phyloP scores from a whole-genome alignment of 2,888 invertebrate species.

The Tricholauxania praeusta region DNA sequence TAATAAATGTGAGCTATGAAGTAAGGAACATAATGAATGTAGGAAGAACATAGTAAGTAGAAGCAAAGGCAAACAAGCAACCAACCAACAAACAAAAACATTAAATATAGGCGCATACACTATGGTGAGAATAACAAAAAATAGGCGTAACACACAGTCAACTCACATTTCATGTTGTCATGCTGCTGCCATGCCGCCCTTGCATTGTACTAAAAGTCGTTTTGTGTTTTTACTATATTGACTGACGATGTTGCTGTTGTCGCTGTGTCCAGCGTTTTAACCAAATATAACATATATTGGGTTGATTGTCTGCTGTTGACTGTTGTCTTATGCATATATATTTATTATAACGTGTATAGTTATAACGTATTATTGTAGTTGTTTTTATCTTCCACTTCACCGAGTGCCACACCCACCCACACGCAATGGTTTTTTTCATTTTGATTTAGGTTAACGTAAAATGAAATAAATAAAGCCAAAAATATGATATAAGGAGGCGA shows the following conservation, averaged over 20 bases:
- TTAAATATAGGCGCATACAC: not conserved
- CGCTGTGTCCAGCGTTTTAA: not conserved
- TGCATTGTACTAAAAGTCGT: constrained; percentile 9
- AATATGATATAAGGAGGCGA: constrained; percentile 23
- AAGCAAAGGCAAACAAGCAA: constrained; percentile 5
- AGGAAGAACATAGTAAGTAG: not conserved
- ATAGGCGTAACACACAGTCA: constrained; percentile 39
- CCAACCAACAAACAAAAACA: constrained; percentile 4
- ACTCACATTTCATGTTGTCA: constrained; percentile 6
- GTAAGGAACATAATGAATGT: not conserved
- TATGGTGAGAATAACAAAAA: constrained; percentile 18
- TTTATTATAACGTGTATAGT: not conserved
- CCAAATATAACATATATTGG: too few relatives aligned
- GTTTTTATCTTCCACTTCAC: constrained; percentile 13
- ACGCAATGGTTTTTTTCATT: constrained; percentile 21
- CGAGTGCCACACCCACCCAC: constrained; percentile 43
- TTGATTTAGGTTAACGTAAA: constrained; percentile 27
- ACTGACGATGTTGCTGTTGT: not conserved
- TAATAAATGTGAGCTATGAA: not conserved
- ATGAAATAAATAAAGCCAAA: constrained; percentile 21
- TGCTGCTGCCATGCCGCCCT: constrained; percentile 4
- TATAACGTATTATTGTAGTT: constrained; percentile 1
- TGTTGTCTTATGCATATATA: not conserved
- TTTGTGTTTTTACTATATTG: constrained; percentile 7
- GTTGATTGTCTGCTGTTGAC: not conserved